These are phyloP conservation scores for Pipa parva DNA, from an alignment of 2,113 vertebrate genomes.

Conservation along the genomic window DNA sequence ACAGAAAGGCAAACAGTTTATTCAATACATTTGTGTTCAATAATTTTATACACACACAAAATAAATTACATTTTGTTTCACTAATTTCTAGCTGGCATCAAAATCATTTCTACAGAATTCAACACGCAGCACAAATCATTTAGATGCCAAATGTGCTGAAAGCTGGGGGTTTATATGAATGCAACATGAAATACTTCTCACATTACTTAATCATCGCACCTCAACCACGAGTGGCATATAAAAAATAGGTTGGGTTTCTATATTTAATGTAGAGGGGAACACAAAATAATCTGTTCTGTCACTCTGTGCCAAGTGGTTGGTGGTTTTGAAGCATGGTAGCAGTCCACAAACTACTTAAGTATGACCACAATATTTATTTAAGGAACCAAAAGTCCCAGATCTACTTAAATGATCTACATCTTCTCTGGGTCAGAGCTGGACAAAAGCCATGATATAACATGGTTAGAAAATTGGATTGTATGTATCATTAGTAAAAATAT, in stretches of 20 bases:
- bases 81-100: background rate
- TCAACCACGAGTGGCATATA: slow-evolving; percentile 36
- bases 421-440: slow-evolving; percentile 32
- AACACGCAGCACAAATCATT: background rate
- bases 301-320: slow-evolving; percentile 36
- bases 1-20: background rate
- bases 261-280: slow-evolving; percentile 19
- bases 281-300: slow-evolving; percentile 39
- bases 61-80: background rate
- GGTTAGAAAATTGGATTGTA: background rate
- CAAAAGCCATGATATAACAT: slow-evolving; percentile 21
- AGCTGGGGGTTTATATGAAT: slow-evolving; percentile 15
- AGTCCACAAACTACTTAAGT: slow-evolving; percentile 37
- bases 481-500: too few species aligned
- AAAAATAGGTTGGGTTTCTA: slow-evolving; percentile 32
- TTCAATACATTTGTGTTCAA: slow-evolving; percentile 1
- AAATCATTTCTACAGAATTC: background rate
- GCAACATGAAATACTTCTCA: slow-evolving; percentile 33
- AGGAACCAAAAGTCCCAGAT: slow-evolving; percentile 36
- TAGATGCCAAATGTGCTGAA: slow-evolving; percentile 1
- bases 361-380: slow-evolving; percentile 42
- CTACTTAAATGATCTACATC: slow-evolving; percentile 37
- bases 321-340: slow-evolving; percentile 26
- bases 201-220: slow-evolving; percentile 27
- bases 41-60: background rate